Percentiles rank a stretch among this genome's conserved stretches.
phyloP scores from a whole-genome alignment of 2,113 vertebrate genomes.

The Myxocyprinus asiaticus region DNA sequence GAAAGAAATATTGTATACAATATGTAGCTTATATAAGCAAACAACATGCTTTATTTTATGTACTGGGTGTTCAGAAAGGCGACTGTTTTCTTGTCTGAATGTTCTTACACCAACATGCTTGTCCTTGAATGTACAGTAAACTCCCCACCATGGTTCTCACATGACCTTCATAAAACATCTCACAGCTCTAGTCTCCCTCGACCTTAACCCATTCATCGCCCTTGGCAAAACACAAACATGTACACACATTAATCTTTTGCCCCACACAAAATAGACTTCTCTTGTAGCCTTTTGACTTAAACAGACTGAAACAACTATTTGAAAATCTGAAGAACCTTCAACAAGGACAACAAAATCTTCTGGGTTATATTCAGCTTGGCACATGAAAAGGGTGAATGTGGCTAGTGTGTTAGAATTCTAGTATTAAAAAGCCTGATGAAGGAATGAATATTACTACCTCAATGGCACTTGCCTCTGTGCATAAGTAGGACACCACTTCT shows the following conservation, averaged over 20 bases:
- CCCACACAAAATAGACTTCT: slow-evolving; percentile 36
- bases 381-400: neutral
- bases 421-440: neutral
- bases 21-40: neutral
- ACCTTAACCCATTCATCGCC: slow-evolving; percentile 52
- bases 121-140: slow-evolving; percentile 45
- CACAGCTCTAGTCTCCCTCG: slow-evolving; percentile 37
- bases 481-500: neutral
- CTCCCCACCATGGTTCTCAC: slow-evolving; percentile 26
- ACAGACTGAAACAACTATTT: slow-evolving; percentile 31
- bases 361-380: neutral
- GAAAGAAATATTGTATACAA: neutral
- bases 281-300: slow-evolving; percentile 24
- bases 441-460: slow-evolving; percentile 3
- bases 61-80: neutral
- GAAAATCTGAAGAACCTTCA: slow-evolving; percentile 30
- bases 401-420: neutral
- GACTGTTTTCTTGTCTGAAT: slow-evolving; percentile 10
- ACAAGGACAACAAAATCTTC: slow-evolving; percentile 38
- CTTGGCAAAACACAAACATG: slow-evolving; percentile 44
- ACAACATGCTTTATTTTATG: neutral
- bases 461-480: neutral
- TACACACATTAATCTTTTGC: slow-evolving; percentile 53
- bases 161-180: slow-evolving; percentile 46
- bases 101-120: neutral